Evolutionary conservation across 2,888 invertebrate species (phyloP).

Genomic region (Acanthosepion pharaonis): DNA sequence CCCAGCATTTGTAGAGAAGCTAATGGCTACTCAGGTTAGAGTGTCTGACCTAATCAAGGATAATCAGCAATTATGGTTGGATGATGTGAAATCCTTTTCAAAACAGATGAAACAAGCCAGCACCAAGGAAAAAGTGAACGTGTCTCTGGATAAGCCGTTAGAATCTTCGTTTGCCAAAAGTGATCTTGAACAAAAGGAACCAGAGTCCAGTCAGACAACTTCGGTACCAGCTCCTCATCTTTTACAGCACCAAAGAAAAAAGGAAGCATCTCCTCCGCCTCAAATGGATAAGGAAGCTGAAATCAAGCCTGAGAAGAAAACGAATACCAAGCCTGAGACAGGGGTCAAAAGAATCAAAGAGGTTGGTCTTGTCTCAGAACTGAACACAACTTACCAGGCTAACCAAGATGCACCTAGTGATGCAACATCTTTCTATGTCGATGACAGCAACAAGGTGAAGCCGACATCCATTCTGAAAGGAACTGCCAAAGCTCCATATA

Average conservation of each 20-base stretch:
- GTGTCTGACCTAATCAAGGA: background rate
- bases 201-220: background rate
- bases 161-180: background rate
- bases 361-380: background rate
- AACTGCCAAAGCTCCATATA: background rate
- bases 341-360: background rate
- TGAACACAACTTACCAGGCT: background rate
- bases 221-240: background rate
- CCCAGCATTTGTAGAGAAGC: background rate
- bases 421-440: background rate
- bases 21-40: background rate
- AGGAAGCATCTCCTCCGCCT: background rate
- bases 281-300: background rate
- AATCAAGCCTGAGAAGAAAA: background rate
- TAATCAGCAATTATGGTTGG: background rate
- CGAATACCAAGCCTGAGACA: background rate
- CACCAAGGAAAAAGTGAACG: background rate
- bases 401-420: background rate
- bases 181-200: background rate
- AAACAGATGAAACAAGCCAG: background rate
- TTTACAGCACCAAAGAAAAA: background rate
- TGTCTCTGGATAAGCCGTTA: background rate
- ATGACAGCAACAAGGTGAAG: background rate
- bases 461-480: background rate
- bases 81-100: background rate